Evolutionary conservation across 92 coral and sea anemone species (phyloP), one percentile per base, ranked within the genome.

Genomic region (Siderastrea radians): DNA sequence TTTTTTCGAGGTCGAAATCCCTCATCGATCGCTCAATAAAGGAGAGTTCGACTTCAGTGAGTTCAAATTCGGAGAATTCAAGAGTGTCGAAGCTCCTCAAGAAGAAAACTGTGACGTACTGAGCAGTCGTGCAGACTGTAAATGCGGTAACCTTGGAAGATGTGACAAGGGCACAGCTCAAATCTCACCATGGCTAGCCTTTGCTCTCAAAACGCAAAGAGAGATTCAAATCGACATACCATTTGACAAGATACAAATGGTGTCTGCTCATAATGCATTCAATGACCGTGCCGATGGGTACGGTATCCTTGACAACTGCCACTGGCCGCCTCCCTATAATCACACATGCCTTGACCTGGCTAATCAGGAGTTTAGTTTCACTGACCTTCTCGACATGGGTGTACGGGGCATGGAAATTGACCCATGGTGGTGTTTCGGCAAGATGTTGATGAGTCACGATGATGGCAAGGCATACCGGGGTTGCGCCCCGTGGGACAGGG

Each of bases 341-440:
- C 82, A 90, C 6, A 53, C 46, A 11, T 95, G 98, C 70, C 74
- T 95, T 60, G 96, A 91, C 68, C 57, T 95, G 38, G 98, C 98
- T 75, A 95, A 95, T 84, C 98, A 95, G 89, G 98, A 95, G 69
- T 95, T 95, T 38, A 95, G 96, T 69, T 93, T 95, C 55, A 95
- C 98, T 9, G 98, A 95, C 71, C 68, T 88, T 44, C 87, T 95
- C 10, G 76, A 95, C 90, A 93, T 95, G 98, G 98, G 98, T 10
- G 93, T 93, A 4, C 80, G 98, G 15, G 96, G 93, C 7, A 68
- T 95, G 52, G 98, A 95, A 58, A 86, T 95, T 38, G 98, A 95
- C 69, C 96, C 98, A 43, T 95, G 98, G 98, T 95, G 98, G 98
- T 95, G 98, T 63, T 95, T 95, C 62, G 96, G 90, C 19, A 93